These are phyloP conservation scores for Rhopalosiphum nymphaeae DNA, from an alignment of 2,888 invertebrate genomes.

Conservation along the genomic window DNA sequence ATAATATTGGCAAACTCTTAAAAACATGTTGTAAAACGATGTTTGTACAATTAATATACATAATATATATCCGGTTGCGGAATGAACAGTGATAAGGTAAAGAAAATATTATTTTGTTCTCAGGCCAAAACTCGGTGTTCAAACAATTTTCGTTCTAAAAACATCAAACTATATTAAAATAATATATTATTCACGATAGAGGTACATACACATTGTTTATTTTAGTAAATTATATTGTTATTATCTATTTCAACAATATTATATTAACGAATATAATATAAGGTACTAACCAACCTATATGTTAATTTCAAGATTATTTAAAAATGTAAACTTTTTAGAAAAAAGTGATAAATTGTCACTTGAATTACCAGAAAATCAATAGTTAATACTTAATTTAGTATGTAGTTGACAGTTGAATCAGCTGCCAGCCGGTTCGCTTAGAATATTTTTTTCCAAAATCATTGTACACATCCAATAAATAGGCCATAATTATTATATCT, in stretches of 20 bases:
- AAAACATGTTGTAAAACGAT: background rate
- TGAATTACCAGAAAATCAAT: background rate
- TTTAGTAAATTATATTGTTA: background rate
- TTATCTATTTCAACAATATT: background rate
- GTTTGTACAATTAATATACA: background rate
- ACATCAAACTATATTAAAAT: background rate
- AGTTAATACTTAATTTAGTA: background rate
- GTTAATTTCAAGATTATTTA: background rate
- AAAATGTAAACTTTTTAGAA: background rate
- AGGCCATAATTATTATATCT: background rate
- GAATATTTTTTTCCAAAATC: background rate
- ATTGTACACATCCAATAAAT: background rate
- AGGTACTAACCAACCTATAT: background rate
- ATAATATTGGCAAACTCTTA: background rate
- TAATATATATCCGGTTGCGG: background rate
- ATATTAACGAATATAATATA: background rate
- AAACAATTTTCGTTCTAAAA: background rate
- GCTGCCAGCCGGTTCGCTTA: background rate
- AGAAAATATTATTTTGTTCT: slow-evolving; percentile 4
- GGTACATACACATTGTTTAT: background rate
- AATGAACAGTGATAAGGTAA: slow-evolving; percentile 11
- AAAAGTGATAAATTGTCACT: background rate
- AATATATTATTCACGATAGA: background rate
- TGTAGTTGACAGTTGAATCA: background rate
- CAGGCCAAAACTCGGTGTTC: background rate